Percentiles rank a stretch among this genome's conserved stretches.
Conservation (phyloP, 2,797 vertebrate species). For the Heliangelus exortis region DNA sequence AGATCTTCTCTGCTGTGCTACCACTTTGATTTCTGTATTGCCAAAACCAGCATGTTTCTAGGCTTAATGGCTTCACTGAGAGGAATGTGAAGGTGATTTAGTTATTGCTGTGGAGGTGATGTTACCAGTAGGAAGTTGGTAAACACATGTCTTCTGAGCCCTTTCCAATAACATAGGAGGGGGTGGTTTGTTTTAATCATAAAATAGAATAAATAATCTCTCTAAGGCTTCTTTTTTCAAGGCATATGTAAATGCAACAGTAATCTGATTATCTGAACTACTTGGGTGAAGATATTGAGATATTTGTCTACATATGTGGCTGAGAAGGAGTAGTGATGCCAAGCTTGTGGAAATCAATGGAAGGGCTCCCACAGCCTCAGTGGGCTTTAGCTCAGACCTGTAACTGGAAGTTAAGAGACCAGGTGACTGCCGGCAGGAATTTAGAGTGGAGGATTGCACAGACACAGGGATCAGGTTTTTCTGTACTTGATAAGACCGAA, state of each 20-base stretch:
- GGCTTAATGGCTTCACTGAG: conserved; percentile 89
- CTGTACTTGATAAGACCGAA: conserved; percentile 12
- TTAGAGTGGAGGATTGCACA: conserved; percentile 49
- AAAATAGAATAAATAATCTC: conserved; percentile 73
- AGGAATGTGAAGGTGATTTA: conserved; percentile 86
- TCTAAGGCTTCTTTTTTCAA: conserved; percentile 37
- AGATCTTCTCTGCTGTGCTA: conserved; percentile 83
- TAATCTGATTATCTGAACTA: not conserved
- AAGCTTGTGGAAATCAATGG: conserved; percentile 45
- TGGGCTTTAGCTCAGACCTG: conserved; percentile 33
- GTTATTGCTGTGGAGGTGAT: conserved; percentile 80
- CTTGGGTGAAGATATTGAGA: not conserved
- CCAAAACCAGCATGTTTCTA: conserved; percentile 87
- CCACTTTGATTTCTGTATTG: conserved; percentile 87
- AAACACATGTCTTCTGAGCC: conserved; percentile 76
- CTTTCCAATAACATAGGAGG: conserved; percentile 69
- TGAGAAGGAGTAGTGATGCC: conserved; percentile 7
- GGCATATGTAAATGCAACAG: not conserved
- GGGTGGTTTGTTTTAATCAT: conserved; percentile 26
- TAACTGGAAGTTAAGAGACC: conserved; percentile 57
- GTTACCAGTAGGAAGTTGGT: conserved; percentile 79
- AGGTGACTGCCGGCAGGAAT: conserved; percentile 56
- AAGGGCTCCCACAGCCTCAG: conserved; percentile 33
- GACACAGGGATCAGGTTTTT: conserved; percentile 53
- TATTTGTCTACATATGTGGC: conserved; percentile 1